Conservation (phyloP, 2,888 invertebrate genomes). For the Lymantria monacha region DNA sequence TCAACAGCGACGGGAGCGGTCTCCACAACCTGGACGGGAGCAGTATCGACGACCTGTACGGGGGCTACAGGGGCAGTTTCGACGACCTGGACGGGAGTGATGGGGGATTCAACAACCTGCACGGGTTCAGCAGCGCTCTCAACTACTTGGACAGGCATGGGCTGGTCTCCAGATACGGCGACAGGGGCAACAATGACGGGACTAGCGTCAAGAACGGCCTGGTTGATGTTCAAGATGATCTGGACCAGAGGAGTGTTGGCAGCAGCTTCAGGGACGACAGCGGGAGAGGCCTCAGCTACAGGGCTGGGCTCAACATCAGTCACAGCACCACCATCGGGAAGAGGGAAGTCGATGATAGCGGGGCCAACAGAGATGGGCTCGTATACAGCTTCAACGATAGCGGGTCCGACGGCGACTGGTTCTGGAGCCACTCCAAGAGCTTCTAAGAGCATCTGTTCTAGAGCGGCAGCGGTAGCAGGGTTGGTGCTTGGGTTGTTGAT, state of each 20-base stretch:
- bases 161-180: background rate
- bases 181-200: background rate
- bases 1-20: constrained; percentile 22
- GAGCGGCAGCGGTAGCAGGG: constrained; percentile 27
- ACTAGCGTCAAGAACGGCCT: constrained; percentile 3
- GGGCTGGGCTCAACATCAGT: constrained; percentile 21
- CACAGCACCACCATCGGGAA: constrained; percentile 7
- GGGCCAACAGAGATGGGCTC: constrained; percentile 27
- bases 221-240: constrained; percentile 42
- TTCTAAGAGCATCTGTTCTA: constrained; percentile 33
- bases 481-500: constrained; percentile 31
- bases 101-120: constrained; percentile 3
- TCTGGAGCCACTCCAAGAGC: constrained; percentile 20
- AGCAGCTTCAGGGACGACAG: constrained; percentile 14
- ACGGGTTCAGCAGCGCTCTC: constrained; percentile 4
- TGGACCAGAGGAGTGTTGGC: constrained; percentile 36
- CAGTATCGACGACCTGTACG: constrained; percentile 10
- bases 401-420: constrained; percentile 20
- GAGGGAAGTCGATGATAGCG: constrained; percentile 20
- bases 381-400: constrained; percentile 6
- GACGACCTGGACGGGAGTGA: constrained; percentile 5
- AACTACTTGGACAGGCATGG: constrained; percentile 4
- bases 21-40: constrained; percentile 17
- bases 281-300: constrained; percentile 15
- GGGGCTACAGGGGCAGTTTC: constrained; percentile 4